Percentiles rank a stretch among this genome's conserved stretches.
Conservation (phyloP, 1,140 invertebrate genomes). For the Apis laboriosa region DNA sequence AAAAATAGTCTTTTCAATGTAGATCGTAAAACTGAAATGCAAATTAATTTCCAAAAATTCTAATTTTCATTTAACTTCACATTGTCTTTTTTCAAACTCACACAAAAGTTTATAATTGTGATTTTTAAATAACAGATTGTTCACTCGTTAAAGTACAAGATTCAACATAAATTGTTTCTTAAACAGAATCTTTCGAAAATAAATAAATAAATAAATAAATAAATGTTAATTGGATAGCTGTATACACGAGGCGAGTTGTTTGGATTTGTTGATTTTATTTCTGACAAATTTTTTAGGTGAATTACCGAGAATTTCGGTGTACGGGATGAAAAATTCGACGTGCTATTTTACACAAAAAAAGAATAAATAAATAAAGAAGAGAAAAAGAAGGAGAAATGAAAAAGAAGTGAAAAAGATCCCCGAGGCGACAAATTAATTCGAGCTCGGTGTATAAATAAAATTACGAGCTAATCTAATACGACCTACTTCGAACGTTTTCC, state of each 20-base stretch:
- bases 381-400: no score
- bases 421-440: background rate
- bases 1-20: no score
- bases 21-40: no score
- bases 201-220: background rate
- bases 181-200: background rate
- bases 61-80: no score
- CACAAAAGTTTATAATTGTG: no score
- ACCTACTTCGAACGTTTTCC: no score
- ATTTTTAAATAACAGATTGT: no score
- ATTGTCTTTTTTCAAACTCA: no score
- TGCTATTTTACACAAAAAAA: background rate
- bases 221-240: background rate
- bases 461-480: background rate
- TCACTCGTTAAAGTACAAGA: no score
- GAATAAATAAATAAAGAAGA: background rate
- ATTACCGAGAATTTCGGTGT: background rate
- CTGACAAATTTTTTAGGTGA: background rate
- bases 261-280: background rate
- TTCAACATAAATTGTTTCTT: background rate
- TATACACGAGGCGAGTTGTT: background rate
- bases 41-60: no score
- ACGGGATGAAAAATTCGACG: background rate
- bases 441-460: background rate
- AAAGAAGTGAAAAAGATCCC: no score